Base-by-base conservation (phyloP, 2,113 vertebrate genomes). In the Corythoichthys intestinalis region DNA sequence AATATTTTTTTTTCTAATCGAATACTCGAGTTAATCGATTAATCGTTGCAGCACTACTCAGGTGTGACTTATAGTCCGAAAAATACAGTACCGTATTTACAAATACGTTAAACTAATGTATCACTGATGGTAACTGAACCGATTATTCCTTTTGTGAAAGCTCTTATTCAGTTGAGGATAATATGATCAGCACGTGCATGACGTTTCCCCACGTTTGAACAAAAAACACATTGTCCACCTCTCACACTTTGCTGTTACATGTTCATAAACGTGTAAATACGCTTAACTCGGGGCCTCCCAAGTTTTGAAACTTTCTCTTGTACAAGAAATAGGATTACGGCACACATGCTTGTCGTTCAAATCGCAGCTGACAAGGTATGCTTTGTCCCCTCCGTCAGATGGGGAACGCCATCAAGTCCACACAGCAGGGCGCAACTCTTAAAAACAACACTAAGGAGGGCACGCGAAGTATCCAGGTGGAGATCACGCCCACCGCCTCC, bases 371-470 rank as follows among this genome's bases (percentile, higher is more conserved):
- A 62, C 49, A 2, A 46, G 41, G 50, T 67, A 47, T 47, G 47
- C 14, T 52, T 56, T 69, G 28, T 63, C 34, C 35, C 61, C 2
- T 0, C 6, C 72, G 66, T 67, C 85, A 99, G 97, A 94, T 98
- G 88, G 96, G 95, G 69, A 98, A 98, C 75, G 97, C 97, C 91
- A 95, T 98, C 89, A 97, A 97, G 91, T 96, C 96, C 37, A 96
- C 96, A 8, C 86, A 96, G 85, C 94, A 93, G 64, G 91, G 94
- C 38, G 94, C 93, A 56, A 93, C 95, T 20, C 87, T 98, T 82
- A 97, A 96, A 87, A 94, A 94, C 87, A 96, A 88, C 86, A 95
- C 93, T 85, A 98, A 96, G 86, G 94, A 97, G 86, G 95, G 96
- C 4, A 91, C 93, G 28, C 93, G 91, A 59, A 95, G 94, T 74